Evolutionary conservation across 2,888 invertebrate species (phyloP).

Genomic region (Drosophila mulleri): DNA sequence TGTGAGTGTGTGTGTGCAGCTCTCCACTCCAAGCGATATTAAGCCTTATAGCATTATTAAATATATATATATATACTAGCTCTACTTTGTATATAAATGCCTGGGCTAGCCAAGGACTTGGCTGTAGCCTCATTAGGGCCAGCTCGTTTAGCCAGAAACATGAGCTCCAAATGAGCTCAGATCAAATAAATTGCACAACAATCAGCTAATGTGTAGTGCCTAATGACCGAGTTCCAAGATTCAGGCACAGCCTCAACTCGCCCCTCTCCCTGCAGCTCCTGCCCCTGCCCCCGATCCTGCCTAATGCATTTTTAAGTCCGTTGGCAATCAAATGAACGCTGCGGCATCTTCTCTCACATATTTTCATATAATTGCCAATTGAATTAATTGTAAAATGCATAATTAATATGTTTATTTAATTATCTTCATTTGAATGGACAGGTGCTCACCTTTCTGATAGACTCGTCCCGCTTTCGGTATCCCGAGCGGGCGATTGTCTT

Average conservation of each 20-base stretch:
- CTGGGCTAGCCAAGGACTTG: slow-evolving; percentile 32
- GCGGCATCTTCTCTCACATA: slow-evolving; percentile 28
- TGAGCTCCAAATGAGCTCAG: slow-evolving; percentile 62
- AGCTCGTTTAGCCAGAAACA: slow-evolving; percentile 34
- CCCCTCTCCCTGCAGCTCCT: background rate
- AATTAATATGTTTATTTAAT: slow-evolving; percentile 60
- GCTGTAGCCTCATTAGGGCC: slow-evolving; percentile 61
- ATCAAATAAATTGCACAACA: slow-evolving; percentile 75
- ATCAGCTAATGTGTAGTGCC: slow-evolving; percentile 77
- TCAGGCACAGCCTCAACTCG: background rate
- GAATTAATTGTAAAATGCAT: slow-evolving; percentile 71
- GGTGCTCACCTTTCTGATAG: slow-evolving; percentile 96
- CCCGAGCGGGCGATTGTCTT: slow-evolving; percentile 99
- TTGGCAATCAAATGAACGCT: slow-evolving; percentile 19
- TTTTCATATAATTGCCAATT: slow-evolving; percentile 53
- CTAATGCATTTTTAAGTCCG: slow-evolving; percentile 69
- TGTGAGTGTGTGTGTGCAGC: slow-evolving; percentile 18
- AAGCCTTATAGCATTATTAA: slow-evolving; percentile 46
- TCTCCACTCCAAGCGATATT: slow-evolving; percentile 10
- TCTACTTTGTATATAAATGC: background rate
- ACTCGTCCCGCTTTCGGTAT: slow-evolving; percentile 97
- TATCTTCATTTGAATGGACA: slow-evolving; percentile 57
- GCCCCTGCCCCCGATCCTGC: slow-evolving; percentile 2
- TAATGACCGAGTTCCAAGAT: slow-evolving; percentile 56
- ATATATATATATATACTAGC: slow-evolving; percentile 17